Percentiles rank a stretch among this genome's conserved stretches.
Evolutionary conservation across 2,797 vertebrate species (phyloP).

Genomic region (Threskiornis aethiopicus): DNA sequence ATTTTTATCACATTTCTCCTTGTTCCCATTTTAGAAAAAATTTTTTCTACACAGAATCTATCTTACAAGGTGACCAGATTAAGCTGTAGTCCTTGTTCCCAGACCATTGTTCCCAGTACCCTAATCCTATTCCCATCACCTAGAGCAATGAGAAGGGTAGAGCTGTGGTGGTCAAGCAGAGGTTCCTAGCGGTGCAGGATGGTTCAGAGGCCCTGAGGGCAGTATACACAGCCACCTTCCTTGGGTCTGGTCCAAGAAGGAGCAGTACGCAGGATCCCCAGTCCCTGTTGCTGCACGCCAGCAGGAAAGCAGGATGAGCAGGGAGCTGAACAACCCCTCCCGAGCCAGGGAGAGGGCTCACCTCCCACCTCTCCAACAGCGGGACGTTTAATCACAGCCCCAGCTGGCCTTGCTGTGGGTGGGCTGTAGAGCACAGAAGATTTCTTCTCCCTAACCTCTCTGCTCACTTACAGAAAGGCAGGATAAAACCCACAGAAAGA

Average conservation of each 20-base stretch:
- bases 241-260: not conserved
- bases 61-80: not conserved
- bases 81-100: not conserved
- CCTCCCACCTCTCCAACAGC: not conserved
- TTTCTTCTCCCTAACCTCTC: not conserved
- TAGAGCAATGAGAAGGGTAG: not conserved
- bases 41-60: not conserved
- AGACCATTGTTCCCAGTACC: not conserved
- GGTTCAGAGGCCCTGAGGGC: not conserved
- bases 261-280: not conserved
- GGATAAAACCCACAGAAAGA: not conserved
- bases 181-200: not conserved
- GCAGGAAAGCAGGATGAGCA: not conserved
- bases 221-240: fast-evolving
- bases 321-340: not conserved
- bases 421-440: not conserved
- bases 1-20: not conserved
- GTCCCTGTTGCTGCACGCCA: not conserved
- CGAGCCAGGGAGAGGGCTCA: not conserved
- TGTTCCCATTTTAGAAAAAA: not conserved
- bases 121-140: not conserved
- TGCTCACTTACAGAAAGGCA: not conserved
- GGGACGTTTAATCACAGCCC: not conserved
- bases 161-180: not conserved
- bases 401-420: not conserved